A percentile compares a stretch with the other conserved stretches of the same genome.
phyloP scores from a whole-genome alignment of 2,797 vertebrate species.

The Mormyrus proboscirostris region DNA sequence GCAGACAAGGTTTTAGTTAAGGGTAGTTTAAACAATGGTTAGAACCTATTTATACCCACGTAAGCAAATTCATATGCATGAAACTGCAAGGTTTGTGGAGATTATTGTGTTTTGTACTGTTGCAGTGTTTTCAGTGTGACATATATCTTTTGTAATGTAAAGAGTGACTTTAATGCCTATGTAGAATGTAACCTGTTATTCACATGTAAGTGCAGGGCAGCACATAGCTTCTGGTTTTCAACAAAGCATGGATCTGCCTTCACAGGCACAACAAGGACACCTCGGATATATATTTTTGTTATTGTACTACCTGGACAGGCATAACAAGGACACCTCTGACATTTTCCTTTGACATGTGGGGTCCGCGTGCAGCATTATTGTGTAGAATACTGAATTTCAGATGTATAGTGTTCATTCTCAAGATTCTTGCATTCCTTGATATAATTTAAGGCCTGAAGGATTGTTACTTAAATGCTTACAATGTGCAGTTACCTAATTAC shows the following conservation, averaged over 20 bases:
- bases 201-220: not conserved
- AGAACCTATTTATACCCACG: not conserved
- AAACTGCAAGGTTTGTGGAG: not conserved
- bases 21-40: not conserved
- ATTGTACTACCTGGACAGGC: not conserved
- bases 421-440: not conserved
- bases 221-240: not conserved
- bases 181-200: not conserved
- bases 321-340: not conserved
- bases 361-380: not conserved
- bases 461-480: not conserved
- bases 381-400: not conserved
- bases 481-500: not conserved
- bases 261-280: not conserved
- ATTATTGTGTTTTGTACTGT: not conserved
- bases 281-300: not conserved
- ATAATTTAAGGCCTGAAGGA: not conserved
- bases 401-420: not conserved
- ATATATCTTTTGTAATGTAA: not conserved
- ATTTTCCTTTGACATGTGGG: not conserved
- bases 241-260: not conserved
- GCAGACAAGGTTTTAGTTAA: not conserved
- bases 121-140: not conserved
- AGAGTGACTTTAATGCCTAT: not conserved
- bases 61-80: not conserved